Percentiles rank a stretch among this genome's conserved stretches.
Conservation (phyloP, 2,113 vertebrate species). For the Oxygymnocypris stewartii region DNA sequence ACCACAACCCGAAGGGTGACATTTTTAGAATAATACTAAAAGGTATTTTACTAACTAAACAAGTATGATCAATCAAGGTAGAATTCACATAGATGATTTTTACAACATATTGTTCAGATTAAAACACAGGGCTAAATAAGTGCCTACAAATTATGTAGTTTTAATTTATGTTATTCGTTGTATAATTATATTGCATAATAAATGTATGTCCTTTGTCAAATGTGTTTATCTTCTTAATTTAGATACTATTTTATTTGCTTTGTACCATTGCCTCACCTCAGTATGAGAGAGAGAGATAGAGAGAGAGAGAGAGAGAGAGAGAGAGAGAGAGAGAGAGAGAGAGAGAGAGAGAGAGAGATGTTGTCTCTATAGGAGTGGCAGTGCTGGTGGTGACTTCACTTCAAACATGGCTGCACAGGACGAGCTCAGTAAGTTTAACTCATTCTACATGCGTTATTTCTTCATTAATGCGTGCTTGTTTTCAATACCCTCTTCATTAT, state of each 20-base stretch:
- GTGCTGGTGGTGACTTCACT: conserved; percentile 50
- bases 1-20: background rate
- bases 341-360: background rate
- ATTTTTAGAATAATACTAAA: background rate
- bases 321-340: conserved; percentile 6
- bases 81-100: background rate
- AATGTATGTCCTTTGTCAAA: background rate
- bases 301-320: no score
- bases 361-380: conserved; percentile 49
- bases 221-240: background rate
- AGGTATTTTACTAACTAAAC: background rate
- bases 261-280: background rate
- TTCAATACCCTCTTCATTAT: background rate
- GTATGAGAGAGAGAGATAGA: no score
- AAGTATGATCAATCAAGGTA: background rate
- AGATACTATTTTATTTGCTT: background rate
- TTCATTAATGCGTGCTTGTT: background rate
- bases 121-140: background rate
- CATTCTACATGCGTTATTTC: background rate
- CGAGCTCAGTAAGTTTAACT: conserved; percentile 82
- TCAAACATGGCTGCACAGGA: conserved; percentile 82
- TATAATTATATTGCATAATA: background rate
- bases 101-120: background rate
- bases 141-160: background rate
- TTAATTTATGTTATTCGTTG: background rate